Percentiles rank a stretch among this genome's conserved stretches.
Conservation (phyloP, 2,797 vertebrate species). For the Sus cebifrons region DNA sequence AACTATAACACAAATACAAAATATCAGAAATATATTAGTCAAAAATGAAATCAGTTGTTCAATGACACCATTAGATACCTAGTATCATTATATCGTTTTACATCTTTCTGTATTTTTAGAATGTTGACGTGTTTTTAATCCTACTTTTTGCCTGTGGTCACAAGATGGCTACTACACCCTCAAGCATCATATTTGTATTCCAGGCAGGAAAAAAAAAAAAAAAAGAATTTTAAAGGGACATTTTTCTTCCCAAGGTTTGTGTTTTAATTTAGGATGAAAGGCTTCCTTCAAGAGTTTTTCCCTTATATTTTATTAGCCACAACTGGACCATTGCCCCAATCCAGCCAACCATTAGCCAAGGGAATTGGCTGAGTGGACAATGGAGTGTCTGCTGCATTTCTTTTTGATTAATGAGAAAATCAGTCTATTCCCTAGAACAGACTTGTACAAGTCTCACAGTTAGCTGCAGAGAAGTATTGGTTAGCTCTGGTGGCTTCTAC, state of each 20-base stretch:
- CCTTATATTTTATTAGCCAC: background rate
- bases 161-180: background rate
- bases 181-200: background rate
- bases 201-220: background rate
- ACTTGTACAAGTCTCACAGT: background rate
- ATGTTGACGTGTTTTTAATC: background rate
- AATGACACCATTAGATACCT: background rate
- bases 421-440: background rate
- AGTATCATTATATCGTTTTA: background rate
- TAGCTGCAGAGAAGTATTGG: background rate
- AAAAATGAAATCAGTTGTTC: conserved; percentile 18
- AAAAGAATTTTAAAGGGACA: background rate
- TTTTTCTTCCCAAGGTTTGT: conserved; percentile 18
- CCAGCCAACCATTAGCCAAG: background rate
- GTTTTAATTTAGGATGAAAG: conserved; percentile 25
- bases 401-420: background rate
- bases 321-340: background rate
- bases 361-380: background rate
- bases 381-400: background rate
- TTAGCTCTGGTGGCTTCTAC: background rate
- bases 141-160: background rate
- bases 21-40: conserved; percentile 17
- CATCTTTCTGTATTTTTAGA: conserved; percentile 31
- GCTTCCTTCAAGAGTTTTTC: background rate
- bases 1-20: background rate